phyloP scores from a whole-genome alignment of 2,797 vertebrate species.

The Takifugu rubripes region DNA sequence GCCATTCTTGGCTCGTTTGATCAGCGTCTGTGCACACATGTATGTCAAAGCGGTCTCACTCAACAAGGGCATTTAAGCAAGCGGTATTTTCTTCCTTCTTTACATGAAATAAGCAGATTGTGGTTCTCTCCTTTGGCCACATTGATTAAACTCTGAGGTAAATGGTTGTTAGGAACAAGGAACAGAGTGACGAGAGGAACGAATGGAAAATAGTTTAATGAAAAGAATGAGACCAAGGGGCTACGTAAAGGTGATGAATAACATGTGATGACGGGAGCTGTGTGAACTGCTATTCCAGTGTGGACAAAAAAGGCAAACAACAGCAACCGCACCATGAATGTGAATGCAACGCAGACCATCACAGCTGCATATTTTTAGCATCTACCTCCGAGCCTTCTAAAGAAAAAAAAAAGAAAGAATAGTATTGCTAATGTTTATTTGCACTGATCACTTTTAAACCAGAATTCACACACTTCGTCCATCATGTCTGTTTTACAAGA shows the following conservation, averaged over 20 bases:
- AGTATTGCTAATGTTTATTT: slow-evolving; percentile 17
- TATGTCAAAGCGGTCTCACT: slow-evolving; percentile 30
- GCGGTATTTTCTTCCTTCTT: slow-evolving; percentile 16
- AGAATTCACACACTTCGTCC: slow-evolving; percentile 15
- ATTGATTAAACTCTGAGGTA: slow-evolving; percentile 4
- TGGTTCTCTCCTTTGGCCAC: slow-evolving; percentile 15
- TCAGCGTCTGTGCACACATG: slow-evolving; percentile 25
- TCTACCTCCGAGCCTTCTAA: slow-evolving; percentile 5
- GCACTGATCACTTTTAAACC: slow-evolving; percentile 32
- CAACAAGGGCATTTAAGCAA: slow-evolving; percentile 31
- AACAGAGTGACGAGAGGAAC: background rate
- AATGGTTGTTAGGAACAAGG: slow-evolving; percentile 10
- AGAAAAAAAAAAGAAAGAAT: too few relatives aligned
- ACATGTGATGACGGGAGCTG: slow-evolving; percentile 25
- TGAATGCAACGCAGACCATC: slow-evolving; percentile 11
- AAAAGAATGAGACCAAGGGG: slow-evolving; percentile 6
- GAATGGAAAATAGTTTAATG: slow-evolving; percentile 15
- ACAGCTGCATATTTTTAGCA: slow-evolving; percentile 4
- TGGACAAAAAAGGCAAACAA: slow-evolving; percentile 17
- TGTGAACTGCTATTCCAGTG: slow-evolving; percentile 15
- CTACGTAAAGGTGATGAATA: slow-evolving; percentile 25
- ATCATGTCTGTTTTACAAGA: background rate
- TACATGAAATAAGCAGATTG: slow-evolving; percentile 20
- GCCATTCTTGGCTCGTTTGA: slow-evolving; percentile 38
- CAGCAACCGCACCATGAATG: slow-evolving; percentile 29